phyloP scores from a whole-genome alignment of 2,113 vertebrate genomes.

The Tinamus guttatus region DNA sequence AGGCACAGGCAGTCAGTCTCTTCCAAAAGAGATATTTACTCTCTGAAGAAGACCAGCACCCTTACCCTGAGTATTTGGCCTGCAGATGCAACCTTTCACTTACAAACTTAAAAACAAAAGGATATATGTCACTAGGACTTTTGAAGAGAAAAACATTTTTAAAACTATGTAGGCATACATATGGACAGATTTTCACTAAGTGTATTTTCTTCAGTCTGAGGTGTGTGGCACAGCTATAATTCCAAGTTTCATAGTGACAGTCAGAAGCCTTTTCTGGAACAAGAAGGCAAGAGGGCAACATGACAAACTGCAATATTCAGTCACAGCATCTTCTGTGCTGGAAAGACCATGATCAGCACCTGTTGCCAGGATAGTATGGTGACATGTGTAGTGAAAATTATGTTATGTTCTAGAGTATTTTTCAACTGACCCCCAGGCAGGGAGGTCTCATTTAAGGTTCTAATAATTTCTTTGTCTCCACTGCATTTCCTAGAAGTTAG shows the following conservation, averaged over 20 bases:
- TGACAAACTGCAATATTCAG: background rate
- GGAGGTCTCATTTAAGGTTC: background rate
- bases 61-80: too few species aligned
- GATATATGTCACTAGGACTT: background rate
- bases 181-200: background rate
- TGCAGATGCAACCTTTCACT: background rate
- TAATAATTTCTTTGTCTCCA: background rate
- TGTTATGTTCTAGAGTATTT: background rate
- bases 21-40: too few species aligned
- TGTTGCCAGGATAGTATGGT: background rate
- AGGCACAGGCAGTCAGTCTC: too few species aligned
- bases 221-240: background rate
- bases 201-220: background rate
- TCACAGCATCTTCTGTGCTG: background rate
- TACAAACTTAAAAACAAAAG: background rate
- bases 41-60: too few species aligned
- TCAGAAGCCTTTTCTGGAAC: background rate
- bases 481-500: background rate
- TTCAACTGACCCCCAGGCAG: background rate
- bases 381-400: background rate
- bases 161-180: background rate
- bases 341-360: background rate
- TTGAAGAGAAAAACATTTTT: background rate
- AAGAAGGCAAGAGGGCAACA: background rate
- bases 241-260: background rate